Evolutionary conservation across 2,113 vertebrate species (phyloP), one percentile per base, ranked within the genome.

Genomic region (Calyptommatus sinebrachiatus): DNA sequence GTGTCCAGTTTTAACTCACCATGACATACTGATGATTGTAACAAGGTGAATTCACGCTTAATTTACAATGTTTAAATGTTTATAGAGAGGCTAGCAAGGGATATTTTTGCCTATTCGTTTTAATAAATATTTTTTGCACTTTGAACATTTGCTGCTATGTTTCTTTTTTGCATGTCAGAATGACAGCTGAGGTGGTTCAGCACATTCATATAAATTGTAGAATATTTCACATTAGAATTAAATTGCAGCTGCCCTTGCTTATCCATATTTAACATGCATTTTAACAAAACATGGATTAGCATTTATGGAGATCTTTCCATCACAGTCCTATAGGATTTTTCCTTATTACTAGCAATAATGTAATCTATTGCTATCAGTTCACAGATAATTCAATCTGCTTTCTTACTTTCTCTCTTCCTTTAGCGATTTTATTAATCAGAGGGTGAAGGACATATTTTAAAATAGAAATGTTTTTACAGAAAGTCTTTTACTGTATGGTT

Each of bases 391-490:
- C 22, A 35, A 5, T 10, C 1, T 70, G 45, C 67, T 83, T 79
- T 5, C 78, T 88, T 83, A 29, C 78, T 69, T 83, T 73, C 82
- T 73, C 77, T 8, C 16, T 84, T 82, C 79, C 79, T 87, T 76
- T 75, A 84, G 78, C 83, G 78, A 69, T 78, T 66, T 81, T 82
- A 66, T 50, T 88, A 89, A 88, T 91, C 85, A 85, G 80, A 41
- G 62, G 28, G 75, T 81, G 72, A 67, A 73, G 79, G 77, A 80
- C 72, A 78, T 79, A 88, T 88, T 79, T 90, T 81, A 90, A 11
- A 41, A 57, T 3, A 45, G 9, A 70, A 18, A 3, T 62, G 53
- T 62, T 62, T 79, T 28, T 71, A n/a, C 16, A 71, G 53, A 61
- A 68, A 89, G 79, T 63, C 87, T 83, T 80, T 81, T 80, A 73